Conservation (phyloP, 2,113 vertebrate genomes). For the Oryzias woworae region DNA sequence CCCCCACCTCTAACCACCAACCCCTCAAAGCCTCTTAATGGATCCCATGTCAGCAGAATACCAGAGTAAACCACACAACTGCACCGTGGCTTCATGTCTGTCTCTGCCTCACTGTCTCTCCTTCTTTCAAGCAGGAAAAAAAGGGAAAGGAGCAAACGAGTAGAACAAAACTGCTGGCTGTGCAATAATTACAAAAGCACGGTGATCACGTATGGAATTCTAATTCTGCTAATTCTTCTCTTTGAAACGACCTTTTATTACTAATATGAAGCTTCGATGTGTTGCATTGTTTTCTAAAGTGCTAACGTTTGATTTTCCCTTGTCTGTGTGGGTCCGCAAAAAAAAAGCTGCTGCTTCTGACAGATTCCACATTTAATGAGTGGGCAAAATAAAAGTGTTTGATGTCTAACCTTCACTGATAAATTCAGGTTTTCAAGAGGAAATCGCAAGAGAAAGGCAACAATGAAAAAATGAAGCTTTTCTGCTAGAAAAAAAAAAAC, state of each 20-base stretch:
- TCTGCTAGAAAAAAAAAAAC: conserved; percentile 39
- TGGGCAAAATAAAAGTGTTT: conserved; percentile 40
- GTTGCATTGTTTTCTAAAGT: conserved; percentile 2
- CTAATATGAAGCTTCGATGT: background rate
- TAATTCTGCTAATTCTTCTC: background rate
- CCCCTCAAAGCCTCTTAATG: conserved; percentile 56
- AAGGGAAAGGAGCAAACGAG: conserved; percentile 5
- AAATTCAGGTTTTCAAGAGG: conserved; percentile 46
- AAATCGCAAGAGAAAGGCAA: conserved; percentile 8
- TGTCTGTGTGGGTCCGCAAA: conserved; percentile 25
- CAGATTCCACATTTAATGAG: conserved; percentile 43
- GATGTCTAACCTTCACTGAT: conserved; percentile 18
- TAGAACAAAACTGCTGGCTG: conserved; percentile 32
- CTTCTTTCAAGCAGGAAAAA: conserved; percentile 11
- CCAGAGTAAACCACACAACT: conserved; percentile 71
- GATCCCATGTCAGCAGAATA: conserved; percentile 75
- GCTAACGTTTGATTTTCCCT: conserved; percentile 37
- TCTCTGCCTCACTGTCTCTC: conserved; percentile 52
- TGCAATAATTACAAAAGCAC: conserved; percentile 13
- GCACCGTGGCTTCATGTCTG: conserved; percentile 67
- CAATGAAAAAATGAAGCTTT: background rate
- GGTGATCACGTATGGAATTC: conserved; percentile 7
- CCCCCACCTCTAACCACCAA: conserved; percentile 15
- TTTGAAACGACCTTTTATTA: conserved; percentile 1
- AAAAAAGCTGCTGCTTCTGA: conserved; percentile 37